Conservation (phyloP, 2,888 invertebrate genomes). For the Halocaridina rubra region DNA sequence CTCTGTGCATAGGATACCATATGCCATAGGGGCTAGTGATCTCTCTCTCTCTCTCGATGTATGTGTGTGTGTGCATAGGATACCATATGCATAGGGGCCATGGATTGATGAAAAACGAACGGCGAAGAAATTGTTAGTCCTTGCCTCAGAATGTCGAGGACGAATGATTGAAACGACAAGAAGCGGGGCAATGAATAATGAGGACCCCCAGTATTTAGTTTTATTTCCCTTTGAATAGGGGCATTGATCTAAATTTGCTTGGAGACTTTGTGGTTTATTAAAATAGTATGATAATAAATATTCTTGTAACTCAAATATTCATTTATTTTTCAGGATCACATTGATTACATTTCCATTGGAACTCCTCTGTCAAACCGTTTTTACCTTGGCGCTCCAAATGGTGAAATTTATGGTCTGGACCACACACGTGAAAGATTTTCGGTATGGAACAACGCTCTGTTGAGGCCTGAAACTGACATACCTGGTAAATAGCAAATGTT, state of each 20-base stretch:
- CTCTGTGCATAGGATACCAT: no score
- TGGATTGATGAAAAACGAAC: no score
- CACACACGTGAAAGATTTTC: conserved; percentile 64
- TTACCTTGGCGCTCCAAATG: conserved; percentile 61
- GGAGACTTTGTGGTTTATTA: not conserved
- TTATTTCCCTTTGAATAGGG: not conserved
- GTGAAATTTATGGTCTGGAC: conserved; percentile 64
- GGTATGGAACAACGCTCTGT: conserved; percentile 64
- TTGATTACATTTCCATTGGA: conserved; percentile 63
- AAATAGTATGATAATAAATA: not conserved
- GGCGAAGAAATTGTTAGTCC: no score
- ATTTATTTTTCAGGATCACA: conserved; percentile 48
- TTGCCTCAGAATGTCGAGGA: no score
- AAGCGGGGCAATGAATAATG: no score
- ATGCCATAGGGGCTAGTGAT: no score
- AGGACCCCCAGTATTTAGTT: no score
- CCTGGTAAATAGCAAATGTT: conserved; percentile 66
- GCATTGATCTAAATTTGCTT: not conserved
- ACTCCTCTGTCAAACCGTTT: conserved; percentile 62
- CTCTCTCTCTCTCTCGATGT: no score
- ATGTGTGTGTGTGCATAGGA: no score
- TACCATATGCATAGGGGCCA: no score
- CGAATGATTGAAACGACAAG: no score
- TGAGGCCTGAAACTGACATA: conserved; percentile 67
- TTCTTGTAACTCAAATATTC: not conserved